These are phyloP conservation scores for Drosophila buzzatii DNA, from an alignment of 2,888 invertebrate species.

Conservation along the genomic window DNA sequence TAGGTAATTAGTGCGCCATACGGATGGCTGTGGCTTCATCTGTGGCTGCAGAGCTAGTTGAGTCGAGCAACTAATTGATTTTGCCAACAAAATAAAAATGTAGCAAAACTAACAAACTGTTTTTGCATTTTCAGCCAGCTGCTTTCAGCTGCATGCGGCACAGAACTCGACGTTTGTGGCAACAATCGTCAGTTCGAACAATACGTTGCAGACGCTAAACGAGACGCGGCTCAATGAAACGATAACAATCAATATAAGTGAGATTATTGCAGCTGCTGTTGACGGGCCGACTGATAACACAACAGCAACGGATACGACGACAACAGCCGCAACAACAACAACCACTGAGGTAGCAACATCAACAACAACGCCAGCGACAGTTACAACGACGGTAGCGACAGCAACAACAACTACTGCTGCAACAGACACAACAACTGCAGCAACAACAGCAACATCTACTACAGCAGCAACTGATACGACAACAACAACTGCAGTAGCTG, in stretches of 20 bases:
- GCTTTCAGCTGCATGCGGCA: slow-evolving; percentile 27
- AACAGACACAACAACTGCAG: slow-evolving; percentile 3
- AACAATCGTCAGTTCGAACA: slow-evolving; percentile 64
- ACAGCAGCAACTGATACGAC: slow-evolving; percentile 23
- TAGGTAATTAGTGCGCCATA: slow-evolving; percentile 72
- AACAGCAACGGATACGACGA: slow-evolving; percentile 3
- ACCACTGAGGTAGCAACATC: slow-evolving; percentile 3
- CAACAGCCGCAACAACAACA: not conserved
- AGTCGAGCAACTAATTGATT: slow-evolving; percentile 41
- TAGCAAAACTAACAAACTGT: slow-evolving; percentile 16
- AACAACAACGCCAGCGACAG: slow-evolving; percentile 3
- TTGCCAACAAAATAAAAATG: not conserved
- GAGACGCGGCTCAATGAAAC: slow-evolving; percentile 63
- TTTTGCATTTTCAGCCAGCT: slow-evolving; percentile 17
- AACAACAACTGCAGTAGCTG: not conserved
- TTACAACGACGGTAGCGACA: not conserved
- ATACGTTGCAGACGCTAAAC: slow-evolving; percentile 48
- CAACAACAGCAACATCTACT: slow-evolving; percentile 14
- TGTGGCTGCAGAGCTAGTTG: slow-evolving; percentile 5
- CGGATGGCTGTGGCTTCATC: slow-evolving; percentile 18
- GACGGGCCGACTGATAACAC: slow-evolving; percentile 6
- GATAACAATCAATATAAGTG: slow-evolving; percentile 65
- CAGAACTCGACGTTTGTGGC: slow-evolving; percentile 65
- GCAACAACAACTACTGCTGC: slow-evolving; percentile 20
- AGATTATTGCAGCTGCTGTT: slow-evolving; percentile 60